These are phyloP conservation scores for Glandiceps talaboti DNA, from an alignment of 53 echinoderm and acorn worm species.

Conservation along the genomic window DNA sequence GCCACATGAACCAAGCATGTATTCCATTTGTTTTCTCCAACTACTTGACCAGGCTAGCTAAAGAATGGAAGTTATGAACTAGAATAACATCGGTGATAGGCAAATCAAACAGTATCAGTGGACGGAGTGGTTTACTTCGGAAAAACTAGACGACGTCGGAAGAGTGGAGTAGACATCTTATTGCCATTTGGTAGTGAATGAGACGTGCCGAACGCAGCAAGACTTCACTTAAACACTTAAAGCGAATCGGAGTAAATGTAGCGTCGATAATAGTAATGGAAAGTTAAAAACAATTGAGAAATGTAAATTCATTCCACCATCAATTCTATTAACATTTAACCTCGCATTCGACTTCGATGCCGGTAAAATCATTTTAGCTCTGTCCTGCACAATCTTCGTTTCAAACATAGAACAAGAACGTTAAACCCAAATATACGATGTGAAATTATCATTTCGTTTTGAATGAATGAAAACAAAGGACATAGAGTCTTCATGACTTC, in stretches of 20 bases:
- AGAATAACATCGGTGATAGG: not conserved
- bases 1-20: not conserved
- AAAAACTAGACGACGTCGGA: not conserved
- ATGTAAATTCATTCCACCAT: no score
- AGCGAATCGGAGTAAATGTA: not conserved
- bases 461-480: no score
- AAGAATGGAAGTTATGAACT: not conserved
- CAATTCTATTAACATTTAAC: no score
- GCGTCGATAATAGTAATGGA: not conserved
- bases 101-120: not conserved
- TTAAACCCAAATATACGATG: no score
- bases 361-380: no score
- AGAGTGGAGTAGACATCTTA: not conserved
- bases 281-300: no score
- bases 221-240: not conserved
- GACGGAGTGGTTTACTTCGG: slow-evolving; percentile 1
- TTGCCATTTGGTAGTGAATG: slow-evolving; percentile 4
- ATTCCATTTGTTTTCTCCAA: not conserved
- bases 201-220: not conserved
- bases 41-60: not conserved
- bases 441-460: no score
- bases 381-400: no score
- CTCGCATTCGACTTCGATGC: no score
- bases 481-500: no score
- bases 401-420: no score